These are phyloP conservation scores for Caenorhabditis zanzibari DNA, from an alignment of 2,888 invertebrate genomes.

Conservation along the genomic window DNA sequence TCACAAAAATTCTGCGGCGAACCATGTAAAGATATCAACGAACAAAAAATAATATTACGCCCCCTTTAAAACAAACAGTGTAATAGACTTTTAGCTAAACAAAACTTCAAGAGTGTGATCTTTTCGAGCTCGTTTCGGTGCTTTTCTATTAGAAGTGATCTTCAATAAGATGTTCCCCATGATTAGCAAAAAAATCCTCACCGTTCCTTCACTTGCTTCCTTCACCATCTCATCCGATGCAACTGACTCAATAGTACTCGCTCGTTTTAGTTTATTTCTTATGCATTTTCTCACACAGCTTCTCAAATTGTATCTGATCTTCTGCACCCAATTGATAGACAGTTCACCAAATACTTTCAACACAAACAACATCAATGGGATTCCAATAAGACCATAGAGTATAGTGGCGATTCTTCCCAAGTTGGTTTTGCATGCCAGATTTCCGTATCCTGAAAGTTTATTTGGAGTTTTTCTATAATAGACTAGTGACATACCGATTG, in stretches of 20 bases:
- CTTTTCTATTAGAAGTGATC: too few relatives aligned
- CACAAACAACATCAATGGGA: slow-evolving; percentile 94
- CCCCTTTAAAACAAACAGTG: too few relatives aligned
- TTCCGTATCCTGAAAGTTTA: slow-evolving; percentile 88
- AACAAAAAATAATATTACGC: background rate
- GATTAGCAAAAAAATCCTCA: slow-evolving; percentile 20
- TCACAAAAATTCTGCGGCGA: background rate
- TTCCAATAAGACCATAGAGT: slow-evolving; percentile 94
- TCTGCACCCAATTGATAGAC: slow-evolving; percentile 85
- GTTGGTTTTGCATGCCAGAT: slow-evolving; percentile 92
- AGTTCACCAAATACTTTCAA: slow-evolving; percentile 95
- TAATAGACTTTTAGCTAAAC: too few relatives aligned
- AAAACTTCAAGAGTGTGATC: too few relatives aligned
- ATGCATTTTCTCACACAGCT: slow-evolving; percentile 26
- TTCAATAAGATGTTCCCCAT: too few relatives aligned
- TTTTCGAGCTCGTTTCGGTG: too few relatives aligned
- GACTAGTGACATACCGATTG: slow-evolving; percentile 85
- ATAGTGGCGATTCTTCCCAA: slow-evolving; percentile 93
- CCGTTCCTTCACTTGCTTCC: slow-evolving; percentile 15
- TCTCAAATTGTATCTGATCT: slow-evolving; percentile 65
- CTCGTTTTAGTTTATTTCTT: slow-evolving; percentile 22
- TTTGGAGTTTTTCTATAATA: background rate
- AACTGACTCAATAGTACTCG: slow-evolving; percentile 64
- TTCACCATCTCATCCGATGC: slow-evolving; percentile 58
- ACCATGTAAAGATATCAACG: background rate